Percentiles rank a stretch among this genome's conserved stretches.
Evolutionary conservation across 2,797 vertebrate genomes (phyloP).

Genomic region (Pseudomugil tenellus): DNA sequence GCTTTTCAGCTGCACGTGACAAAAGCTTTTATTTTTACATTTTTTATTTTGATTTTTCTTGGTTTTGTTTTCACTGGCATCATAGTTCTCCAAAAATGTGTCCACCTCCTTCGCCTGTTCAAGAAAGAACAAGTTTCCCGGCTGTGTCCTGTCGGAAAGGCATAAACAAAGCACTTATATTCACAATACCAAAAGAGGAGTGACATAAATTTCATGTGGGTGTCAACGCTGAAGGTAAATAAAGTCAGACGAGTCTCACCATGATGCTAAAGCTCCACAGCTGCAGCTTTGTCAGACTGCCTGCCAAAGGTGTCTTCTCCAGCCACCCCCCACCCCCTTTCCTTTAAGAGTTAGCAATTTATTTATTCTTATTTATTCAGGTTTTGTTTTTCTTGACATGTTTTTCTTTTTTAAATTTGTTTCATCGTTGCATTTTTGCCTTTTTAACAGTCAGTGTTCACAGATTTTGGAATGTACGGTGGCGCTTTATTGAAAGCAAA

Average conservation of each 20-base stretch:
- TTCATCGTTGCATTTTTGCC: conserved; percentile 39
- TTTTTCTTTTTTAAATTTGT: conserved; percentile 26
- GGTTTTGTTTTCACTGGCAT: conserved; percentile 32
- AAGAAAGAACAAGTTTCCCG: conserved; percentile 15
- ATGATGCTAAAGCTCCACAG: conserved; percentile 49
- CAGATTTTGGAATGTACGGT: conserved; percentile 52
- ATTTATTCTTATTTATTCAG: conserved; percentile 82
- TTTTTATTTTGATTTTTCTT: background rate
- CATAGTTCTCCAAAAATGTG: conserved; percentile 19
- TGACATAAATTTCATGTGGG: conserved; percentile 47
- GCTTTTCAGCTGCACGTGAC: conserved; percentile 14
- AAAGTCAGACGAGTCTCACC: conserved; percentile 32
- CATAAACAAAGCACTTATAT: conserved; percentile 61
- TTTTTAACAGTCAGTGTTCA: conserved; percentile 40
- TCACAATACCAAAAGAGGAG: conserved; percentile 52
- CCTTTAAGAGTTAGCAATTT: conserved; percentile 45
- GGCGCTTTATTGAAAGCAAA: conserved; percentile 54
- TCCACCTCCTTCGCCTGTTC: conserved; percentile 20
- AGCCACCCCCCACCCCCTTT: conserved; percentile 13
- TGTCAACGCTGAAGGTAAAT: conserved; percentile 44
- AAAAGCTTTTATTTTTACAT: conserved; percentile 3
- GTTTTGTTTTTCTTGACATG: conserved; percentile 39
- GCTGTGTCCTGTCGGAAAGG: conserved; percentile 24
- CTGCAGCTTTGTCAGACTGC: conserved; percentile 55
- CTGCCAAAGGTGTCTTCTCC: conserved; percentile 56